Evolutionary conservation across 1,140 invertebrate genomes (phyloP).

Genomic region (Heliconius congener): DNA sequence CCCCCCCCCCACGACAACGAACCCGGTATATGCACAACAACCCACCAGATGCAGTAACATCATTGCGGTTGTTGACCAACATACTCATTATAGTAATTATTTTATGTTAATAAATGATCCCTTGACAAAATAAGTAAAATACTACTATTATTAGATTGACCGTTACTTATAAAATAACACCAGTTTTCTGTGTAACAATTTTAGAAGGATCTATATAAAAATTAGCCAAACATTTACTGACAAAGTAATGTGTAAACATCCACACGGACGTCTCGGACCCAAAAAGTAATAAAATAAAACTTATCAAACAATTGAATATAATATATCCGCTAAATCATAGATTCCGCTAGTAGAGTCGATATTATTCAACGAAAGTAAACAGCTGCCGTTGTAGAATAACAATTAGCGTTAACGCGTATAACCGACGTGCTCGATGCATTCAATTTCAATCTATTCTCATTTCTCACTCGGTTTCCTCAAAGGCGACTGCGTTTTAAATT

Average conservation of each 20-base stretch:
- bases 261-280: too few species aligned
- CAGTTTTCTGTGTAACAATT: not conserved
- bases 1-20: constrained; percentile 53
- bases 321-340: constrained; percentile 37
- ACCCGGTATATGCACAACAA: constrained; percentile 49
- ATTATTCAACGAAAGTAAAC: constrained; percentile 79
- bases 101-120: not conserved
- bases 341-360: constrained; percentile 63
- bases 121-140: not conserved
- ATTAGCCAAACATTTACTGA: not conserved
- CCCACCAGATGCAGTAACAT: constrained; percentile 44
- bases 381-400: constrained; percentile 75
- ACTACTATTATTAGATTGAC: not conserved
- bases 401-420: constrained; percentile 72
- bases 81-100: not conserved
- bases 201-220: too few species aligned
- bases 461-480: constrained; percentile 75
- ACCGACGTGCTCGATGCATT: constrained; percentile 70
- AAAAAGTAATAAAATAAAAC: constrained; percentile 9
- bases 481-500: constrained; percentile 74
- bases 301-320: not conserved
- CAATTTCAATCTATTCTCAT: constrained; percentile 79
- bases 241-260: not conserved
- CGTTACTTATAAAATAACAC: not conserved
- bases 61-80: constrained; percentile 18